Percentiles rank a stretch among this genome's conserved stretches.
Evolutionary conservation across 2,888 invertebrate genomes (phyloP).

Genomic region (Junonia oenone): DNA sequence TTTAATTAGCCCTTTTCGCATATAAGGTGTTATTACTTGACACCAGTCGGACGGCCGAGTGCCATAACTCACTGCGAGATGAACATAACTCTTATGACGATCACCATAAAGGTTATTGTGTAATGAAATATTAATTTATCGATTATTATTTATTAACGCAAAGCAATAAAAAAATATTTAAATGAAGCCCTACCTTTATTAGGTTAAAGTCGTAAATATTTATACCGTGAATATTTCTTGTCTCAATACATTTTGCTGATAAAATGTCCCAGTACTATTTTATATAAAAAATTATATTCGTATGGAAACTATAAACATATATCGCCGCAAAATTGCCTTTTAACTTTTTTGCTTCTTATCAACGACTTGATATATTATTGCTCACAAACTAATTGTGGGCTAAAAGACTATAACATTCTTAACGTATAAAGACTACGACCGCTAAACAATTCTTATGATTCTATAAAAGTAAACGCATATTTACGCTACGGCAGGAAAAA

Average conservation of each 20-base stretch:
- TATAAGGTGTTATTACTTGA: conserved; percentile 32
- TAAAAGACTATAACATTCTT: background rate
- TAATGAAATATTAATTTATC: conserved; percentile 9
- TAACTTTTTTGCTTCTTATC: background rate
- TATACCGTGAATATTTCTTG: conserved; percentile 6
- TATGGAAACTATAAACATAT: background rate
- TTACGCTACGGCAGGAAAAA: background rate
- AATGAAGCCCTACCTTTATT: conserved; percentile 14
- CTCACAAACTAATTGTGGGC: background rate
- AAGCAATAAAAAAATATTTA: conserved; percentile 18
- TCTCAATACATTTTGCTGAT: background rate
- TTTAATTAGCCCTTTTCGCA: conserved; percentile 34
- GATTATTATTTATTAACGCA: conserved; percentile 3
- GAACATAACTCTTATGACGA: conserved; percentile 3
- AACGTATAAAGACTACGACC: background rate
- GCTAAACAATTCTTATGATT: background rate
- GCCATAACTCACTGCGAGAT: background rate
- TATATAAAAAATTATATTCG: background rate
- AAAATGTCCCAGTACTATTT: background rate
- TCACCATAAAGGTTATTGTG: conserved; percentile 6
- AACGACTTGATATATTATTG: background rate
- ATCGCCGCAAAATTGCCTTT: background rate
- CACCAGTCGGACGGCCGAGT: conserved; percentile 17
- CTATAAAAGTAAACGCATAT: background rate
- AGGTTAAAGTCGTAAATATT: conserved; percentile 16